Conservation (phyloP, 2,888 invertebrate genomes). For the Fragum whitleyi region DNA sequence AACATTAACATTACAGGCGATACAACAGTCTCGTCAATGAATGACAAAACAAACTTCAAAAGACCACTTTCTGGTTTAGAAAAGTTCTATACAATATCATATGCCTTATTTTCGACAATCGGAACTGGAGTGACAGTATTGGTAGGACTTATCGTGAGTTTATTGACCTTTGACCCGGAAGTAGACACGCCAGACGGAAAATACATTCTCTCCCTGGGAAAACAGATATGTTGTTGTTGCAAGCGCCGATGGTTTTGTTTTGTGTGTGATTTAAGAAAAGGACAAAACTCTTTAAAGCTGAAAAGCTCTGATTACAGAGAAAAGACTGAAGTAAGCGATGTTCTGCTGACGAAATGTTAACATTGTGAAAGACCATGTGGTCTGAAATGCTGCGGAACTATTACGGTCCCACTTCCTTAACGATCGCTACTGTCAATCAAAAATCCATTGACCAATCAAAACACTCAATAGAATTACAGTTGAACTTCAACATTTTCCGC, state of each 20-base stretch:
- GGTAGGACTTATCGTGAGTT: slow-evolving; percentile 41
- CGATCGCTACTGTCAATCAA: too few species aligned
- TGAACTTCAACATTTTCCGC: too few species aligned
- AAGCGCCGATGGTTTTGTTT: background rate
- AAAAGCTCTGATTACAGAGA: background rate
- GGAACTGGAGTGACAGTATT: slow-evolving; percentile 47
- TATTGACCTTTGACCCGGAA: slow-evolving; percentile 35
- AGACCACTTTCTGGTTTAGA: background rate
- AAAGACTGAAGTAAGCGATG: background rate
- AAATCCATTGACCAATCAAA: too few species aligned
- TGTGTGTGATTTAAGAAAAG: background rate
- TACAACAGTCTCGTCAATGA: background rate
- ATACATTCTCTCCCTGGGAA: slow-evolving; percentile 24
- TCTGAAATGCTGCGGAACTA: too few species aligned
- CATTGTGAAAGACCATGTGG: too few species aligned
- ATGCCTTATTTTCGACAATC: slow-evolving; percentile 44
- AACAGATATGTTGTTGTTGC: slow-evolving; percentile 46
- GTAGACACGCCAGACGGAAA: slow-evolving; percentile 35
- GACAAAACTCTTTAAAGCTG: background rate
- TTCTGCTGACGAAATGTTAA: slow-evolving; percentile 12
- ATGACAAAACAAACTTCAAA: background rate
- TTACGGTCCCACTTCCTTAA: too few species aligned
- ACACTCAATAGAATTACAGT: too few species aligned
- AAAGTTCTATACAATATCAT: slow-evolving; percentile 43
- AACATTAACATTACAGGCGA: background rate